Evolutionary conservation across 1,140 invertebrate genomes (phyloP).

Genomic region (Eueides isabella): DNA sequence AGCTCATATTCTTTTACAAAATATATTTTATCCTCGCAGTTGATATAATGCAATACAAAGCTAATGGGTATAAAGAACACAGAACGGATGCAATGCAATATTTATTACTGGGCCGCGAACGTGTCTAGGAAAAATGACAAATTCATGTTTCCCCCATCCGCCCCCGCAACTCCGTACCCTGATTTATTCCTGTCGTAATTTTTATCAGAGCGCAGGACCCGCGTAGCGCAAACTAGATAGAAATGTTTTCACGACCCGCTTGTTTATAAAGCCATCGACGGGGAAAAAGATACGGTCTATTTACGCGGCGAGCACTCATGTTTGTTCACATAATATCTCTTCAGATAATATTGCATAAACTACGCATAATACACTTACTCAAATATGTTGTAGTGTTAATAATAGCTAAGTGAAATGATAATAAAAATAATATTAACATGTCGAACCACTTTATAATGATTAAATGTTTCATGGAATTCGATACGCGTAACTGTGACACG

Average conservation of each 20-base stretch:
- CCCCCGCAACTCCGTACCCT: slow-evolving; percentile 49
- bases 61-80: slow-evolving; percentile 69
- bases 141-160: slow-evolving; percentile 71
- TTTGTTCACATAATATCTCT: slow-evolving; percentile 65
- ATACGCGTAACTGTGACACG: slow-evolving; percentile 54
- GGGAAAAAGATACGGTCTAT: slow-evolving; percentile 75
- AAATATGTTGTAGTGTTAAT: slow-evolving; percentile 52
- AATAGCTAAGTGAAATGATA: neutral
- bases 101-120: slow-evolving; percentile 76
- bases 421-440: neutral
- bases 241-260: slow-evolving; percentile 75
- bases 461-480: slow-evolving; percentile 52
- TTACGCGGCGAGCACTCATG: slow-evolving; percentile 62
- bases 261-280: slow-evolving; percentile 78
- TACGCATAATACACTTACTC: slow-evolving; percentile 64
- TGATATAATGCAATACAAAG: slow-evolving; percentile 42
- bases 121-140: slow-evolving; percentile 80
- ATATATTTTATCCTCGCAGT: neutral
- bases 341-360: slow-evolving; percentile 75
- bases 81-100: slow-evolving; percentile 75
- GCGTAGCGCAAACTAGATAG: slow-evolving; percentile 71
- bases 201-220: slow-evolving; percentile 72
- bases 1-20: neutral
- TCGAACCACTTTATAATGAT: slow-evolving; percentile 20
- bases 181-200: slow-evolving; percentile 76